Evolutionary conservation across 1,140 invertebrate genomes (phyloP), one percentile per base, ranked within the genome.

Genomic region (Microplitis demolitor): DNA sequence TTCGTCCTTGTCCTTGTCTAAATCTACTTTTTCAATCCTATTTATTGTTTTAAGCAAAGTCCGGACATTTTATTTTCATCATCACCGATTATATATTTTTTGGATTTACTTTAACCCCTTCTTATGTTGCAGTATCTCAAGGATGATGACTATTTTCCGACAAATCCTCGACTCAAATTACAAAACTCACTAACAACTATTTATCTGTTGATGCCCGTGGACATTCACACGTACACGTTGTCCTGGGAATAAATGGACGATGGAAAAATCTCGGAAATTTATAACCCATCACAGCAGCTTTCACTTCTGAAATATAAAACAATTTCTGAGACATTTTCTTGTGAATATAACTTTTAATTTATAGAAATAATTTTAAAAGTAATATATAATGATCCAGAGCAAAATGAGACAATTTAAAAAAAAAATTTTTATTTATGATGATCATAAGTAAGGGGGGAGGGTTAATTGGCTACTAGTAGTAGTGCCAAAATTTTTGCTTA

Each of bases 11-110:
- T 64, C 74, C 71, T 74, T 74, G 70, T 62, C 56, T 54, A 24
- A 56, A 56, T 56, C 11, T 45, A 33, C 50, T 54, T 16, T 61
- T 24, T 31, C 63, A 16, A 13, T 66, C 11, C 4, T 66, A 39
- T n/a, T 56, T 24, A 16, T 56, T 56, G n/a, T 24, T 45, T 45
- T 45, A 6, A 2, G 5, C 39, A 9, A 45, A 45, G 6, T 6
- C 39, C 11, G 11, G 5, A 45, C 39, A 45, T 56, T 37, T 60
- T 8, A 34, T 60, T 16, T 60, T 35, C 9, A 61, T 63, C 37
- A n/a, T 11, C 60, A 51, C 61, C 76, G 71, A 75, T 75, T 74
- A 76, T 45, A 9, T 45, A 24, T 80, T 78, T 70, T 76, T 50
- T n/a, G 35, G n/a, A 31, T 45, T n/a, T 9, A 4, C 34, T 51